phyloP scores from a whole-genome alignment of 2,888 invertebrate genomes.

The Platynereis dumerilii region DNA sequence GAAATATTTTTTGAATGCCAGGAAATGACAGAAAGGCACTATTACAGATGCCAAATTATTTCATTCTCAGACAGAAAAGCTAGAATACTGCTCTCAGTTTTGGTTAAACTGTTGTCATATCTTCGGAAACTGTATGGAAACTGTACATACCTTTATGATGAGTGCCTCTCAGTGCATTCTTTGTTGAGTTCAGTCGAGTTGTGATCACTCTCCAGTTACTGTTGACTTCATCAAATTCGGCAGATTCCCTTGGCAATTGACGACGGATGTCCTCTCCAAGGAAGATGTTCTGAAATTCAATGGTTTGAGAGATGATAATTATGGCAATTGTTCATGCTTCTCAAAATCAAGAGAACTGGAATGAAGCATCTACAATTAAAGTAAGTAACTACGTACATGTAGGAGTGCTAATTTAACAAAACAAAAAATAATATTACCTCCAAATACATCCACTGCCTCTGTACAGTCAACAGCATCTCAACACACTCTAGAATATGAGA shows the following conservation, averaged over 20 bases:
- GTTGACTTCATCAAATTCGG: conserved; percentile 78
- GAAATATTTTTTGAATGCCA: not conserved
- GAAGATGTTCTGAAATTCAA: conserved; percentile 76
- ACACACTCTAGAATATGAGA: conserved; percentile 83
- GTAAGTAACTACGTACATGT: too few relatives aligned
- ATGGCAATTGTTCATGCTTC: too few relatives aligned
- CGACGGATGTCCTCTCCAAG: conserved; percentile 84
- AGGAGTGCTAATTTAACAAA: too few relatives aligned
- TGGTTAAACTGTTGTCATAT: too few relatives aligned
- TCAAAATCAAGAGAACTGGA: too few relatives aligned
- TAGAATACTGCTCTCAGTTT: too few relatives aligned
- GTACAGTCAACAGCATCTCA: conserved; percentile 81
- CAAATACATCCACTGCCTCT: conserved; percentile 84
- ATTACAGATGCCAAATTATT: too few relatives aligned
- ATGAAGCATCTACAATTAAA: not conserved
- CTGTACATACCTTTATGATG: conserved; percentile 58
- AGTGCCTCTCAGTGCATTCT: conserved; percentile 63
- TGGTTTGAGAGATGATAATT: too few relatives aligned
- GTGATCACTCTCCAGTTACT: conserved; percentile 76
- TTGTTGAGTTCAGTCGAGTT: conserved; percentile 57
- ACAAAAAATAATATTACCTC: too few relatives aligned
- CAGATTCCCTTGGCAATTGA: conserved; percentile 75
- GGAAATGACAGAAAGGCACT: too few relatives aligned
- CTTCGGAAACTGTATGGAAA: too few relatives aligned
- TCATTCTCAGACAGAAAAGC: too few relatives aligned